Evolutionary conservation across 92 coral and sea anemone species (phyloP).

Genomic region (Palythoa heliodiscus): DNA sequence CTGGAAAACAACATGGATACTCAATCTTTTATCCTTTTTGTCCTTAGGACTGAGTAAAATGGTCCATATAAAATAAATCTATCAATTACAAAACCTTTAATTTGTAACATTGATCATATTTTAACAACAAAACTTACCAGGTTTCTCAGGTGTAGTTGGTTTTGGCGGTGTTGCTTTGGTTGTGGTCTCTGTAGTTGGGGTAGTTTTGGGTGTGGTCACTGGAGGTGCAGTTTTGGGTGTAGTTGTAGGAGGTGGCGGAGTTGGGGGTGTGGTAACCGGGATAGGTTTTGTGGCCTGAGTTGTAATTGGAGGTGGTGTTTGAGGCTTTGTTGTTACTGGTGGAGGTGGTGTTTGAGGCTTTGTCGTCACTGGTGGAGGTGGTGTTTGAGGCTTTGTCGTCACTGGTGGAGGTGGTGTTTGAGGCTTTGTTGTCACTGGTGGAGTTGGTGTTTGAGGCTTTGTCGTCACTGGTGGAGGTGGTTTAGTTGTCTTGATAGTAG

Average conservation of each 20-base stretch:
- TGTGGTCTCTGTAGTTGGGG: conserved; percentile 46
- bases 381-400: conserved; percentile 78
- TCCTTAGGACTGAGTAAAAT: too few species aligned
- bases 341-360: too few species aligned
- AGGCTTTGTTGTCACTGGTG: background rate
- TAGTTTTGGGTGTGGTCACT: conserved; percentile 42
- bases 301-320: conserved; percentile 32
- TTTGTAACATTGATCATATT: background rate
- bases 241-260: conserved; percentile 35
- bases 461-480: conserved; percentile 21
- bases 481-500: conserved; percentile 80
- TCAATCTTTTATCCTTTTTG: too few species aligned
- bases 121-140: conserved; percentile 6
- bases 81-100: background rate
- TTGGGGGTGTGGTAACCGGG: conserved; percentile 48
- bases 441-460: background rate
- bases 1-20: too few species aligned
- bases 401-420: too few species aligned
- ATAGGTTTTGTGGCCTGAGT: conserved; percentile 37
- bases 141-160: conserved; percentile 37
- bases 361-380: conserved; percentile 18
- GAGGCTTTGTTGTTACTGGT: conserved; percentile 43
- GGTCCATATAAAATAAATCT: too few species aligned
- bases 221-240: conserved; percentile 32
- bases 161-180: conserved; percentile 41